These are phyloP conservation scores for Microctonus brassicae DNA, from an alignment of 2,888 invertebrate species.

Conservation along the genomic window DNA sequence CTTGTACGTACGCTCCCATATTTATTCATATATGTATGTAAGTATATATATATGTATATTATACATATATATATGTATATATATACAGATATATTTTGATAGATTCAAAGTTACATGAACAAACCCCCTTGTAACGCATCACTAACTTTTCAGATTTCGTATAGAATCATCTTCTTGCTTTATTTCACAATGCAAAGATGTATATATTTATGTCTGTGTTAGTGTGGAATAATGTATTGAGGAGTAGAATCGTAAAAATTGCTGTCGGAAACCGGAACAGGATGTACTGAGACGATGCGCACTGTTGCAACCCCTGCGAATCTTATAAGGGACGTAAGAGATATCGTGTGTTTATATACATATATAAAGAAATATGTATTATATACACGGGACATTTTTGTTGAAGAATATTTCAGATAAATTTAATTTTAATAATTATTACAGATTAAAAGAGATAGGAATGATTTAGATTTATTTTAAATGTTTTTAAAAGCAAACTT, in stretches of 20 bases:
- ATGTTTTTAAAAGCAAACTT: no score
- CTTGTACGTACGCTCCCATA: slow-evolving; percentile 12
- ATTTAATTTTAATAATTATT: no score
- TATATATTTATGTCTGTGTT: not conserved
- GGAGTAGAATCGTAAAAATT: slow-evolving; percentile 55
- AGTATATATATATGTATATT: no score
- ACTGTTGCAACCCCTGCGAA: not conserved
- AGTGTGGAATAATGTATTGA: not conserved
- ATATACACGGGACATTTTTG: no score
- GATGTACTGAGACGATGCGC: slow-evolving; percentile 52
- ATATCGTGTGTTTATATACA: not conserved
- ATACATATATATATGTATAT: no score
- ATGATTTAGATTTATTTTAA: no score
- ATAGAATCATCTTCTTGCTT: slow-evolving; percentile 58
- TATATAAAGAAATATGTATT: not conserved
- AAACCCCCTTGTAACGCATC: slow-evolving; percentile 46
- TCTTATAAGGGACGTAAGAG: not conserved
- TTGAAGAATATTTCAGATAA: no score
- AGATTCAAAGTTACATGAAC: no score
- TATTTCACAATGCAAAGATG: slow-evolving; percentile 5
- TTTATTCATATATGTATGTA: not conserved
- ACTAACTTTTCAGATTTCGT: slow-evolving; percentile 66
- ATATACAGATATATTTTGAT: no score
- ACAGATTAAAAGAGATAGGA: no score
- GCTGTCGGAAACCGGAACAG: slow-evolving; percentile 62